These are phyloP conservation scores for Eupristina koningsbergeri DNA, from an alignment of 1,140 invertebrate genomes.

Conservation along the genomic window DNA sequence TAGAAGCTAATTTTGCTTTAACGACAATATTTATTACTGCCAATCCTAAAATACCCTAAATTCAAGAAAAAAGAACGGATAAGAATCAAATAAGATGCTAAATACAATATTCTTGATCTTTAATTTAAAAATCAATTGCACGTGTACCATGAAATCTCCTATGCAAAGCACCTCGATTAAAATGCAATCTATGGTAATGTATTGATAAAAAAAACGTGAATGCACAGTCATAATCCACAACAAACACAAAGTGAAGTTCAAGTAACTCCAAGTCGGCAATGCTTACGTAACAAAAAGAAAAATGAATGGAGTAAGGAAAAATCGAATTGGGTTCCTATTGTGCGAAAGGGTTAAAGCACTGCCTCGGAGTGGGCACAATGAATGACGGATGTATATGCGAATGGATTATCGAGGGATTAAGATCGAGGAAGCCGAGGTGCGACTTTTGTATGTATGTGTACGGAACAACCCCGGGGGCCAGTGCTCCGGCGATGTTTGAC, in stretches of 20 bases:
- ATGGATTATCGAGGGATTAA: slow-evolving; percentile 50
- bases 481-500: slow-evolving; percentile 9
- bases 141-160: not conserved
- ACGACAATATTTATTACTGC: slow-evolving; percentile 12
- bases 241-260: not conserved
- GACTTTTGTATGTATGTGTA: too few relatives aligned
- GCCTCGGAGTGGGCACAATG: not conserved
- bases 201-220: not conserved
- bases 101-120: too few relatives aligned
- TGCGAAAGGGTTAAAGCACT: slow-evolving; percentile 22
- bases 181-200: too few relatives aligned
- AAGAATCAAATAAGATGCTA: not conserved
- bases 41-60: not conserved
- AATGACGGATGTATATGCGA: slow-evolving; percentile 36
- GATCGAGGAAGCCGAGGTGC: slow-evolving; percentile 35
- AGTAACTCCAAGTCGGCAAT: not conserved
- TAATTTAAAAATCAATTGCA: not conserved
- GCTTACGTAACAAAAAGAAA: not conserved
- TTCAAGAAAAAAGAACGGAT: not conserved
- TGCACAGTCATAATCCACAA: not conserved
- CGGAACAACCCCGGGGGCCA: not conserved
- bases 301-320: not conserved
- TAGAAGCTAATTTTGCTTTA: not conserved
- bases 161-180: too few relatives aligned
- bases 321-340: not conserved